Evolutionary conservation across 1,140 invertebrate genomes (phyloP).

Genomic region (Theocolax elegans): DNA sequence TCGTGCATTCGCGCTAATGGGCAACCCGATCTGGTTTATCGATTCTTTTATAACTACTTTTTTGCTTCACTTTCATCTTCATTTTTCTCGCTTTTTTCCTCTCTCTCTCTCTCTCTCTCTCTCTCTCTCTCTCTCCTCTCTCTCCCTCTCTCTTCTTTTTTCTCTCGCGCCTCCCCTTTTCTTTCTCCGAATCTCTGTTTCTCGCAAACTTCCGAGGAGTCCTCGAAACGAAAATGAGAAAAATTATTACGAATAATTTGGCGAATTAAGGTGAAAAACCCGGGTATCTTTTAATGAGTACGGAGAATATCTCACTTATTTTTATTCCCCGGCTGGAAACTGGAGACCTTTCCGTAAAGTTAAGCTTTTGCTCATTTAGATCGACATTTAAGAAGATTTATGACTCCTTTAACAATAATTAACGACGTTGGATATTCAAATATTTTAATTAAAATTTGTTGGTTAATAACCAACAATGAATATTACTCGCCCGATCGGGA

Average conservation of each 20-base stretch:
- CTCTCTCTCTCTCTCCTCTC: too few species aligned
- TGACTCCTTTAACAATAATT: slow-evolving; percentile 10
- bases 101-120: neutral
- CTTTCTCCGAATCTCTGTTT: too few species aligned
- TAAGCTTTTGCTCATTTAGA: slow-evolving; percentile 24
- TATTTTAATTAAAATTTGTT: slow-evolving; percentile 6
- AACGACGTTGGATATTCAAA: neutral
- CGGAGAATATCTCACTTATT: neutral
- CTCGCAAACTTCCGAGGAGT: neutral
- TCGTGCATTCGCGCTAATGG: slow-evolving; percentile 35
- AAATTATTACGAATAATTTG: slow-evolving; percentile 37
- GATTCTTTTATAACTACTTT: slow-evolving; percentile 35
- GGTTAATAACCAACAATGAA: neutral
- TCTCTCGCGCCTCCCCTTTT: too few species aligned
- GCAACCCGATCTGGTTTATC: slow-evolving; percentile 36
- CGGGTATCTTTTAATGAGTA: slow-evolving; percentile 6
- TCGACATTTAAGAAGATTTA: slow-evolving; percentile 29
- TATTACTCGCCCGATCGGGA: too few species aligned
- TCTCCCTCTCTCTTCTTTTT: too few species aligned
- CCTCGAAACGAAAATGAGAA: neutral
- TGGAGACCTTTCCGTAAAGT: neutral
- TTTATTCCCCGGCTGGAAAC: neutral
- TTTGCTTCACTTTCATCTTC: slow-evolving; percentile 9
- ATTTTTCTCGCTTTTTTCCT: slow-evolving; percentile 11
- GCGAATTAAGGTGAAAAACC: slow-evolving; percentile 16